Base-by-base conservation (phyloP, 2,113 vertebrate genomes). In the Megatriorchis doriae region DNA sequence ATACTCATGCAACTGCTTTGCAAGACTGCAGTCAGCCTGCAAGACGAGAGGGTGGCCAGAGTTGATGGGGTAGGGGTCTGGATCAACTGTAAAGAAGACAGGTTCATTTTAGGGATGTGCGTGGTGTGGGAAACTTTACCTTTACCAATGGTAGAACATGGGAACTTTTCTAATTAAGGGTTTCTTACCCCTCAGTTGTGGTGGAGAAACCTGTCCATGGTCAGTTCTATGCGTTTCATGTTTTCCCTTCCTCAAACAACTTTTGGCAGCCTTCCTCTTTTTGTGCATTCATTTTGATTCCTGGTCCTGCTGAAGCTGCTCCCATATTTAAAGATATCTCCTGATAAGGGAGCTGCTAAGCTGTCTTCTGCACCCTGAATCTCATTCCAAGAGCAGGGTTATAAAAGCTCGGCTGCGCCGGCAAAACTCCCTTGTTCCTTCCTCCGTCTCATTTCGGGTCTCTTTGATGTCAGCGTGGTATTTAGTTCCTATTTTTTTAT, bases 391-490 rank as follows among this genome's bases (percentile, higher is more conserved):
- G 36, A 48, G 1, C 10, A 8, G 66, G 45, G 50, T 45, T 14
- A 7, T 14, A 32, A 92, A 31, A 0, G 0, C 17, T 56, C 0
- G 5, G 29, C 53, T 59, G 63, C 53, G 34, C 42, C 3, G 2
- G 42, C 66, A 82, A 29, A 42, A 6, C 72, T 61, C 26, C 12
- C 17, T 56, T 17, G 25, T 67, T 70, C 65, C 66, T 91, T 53
- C 79, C 52, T 53, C 38, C 0, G 0, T 7, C 17, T 1, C 1
- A 43, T 56, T 74, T 83, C 3, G 2, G 25, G 32, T 48, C 32
- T 48, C 26, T 79, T 7, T 62, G 34, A 13, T 66, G 38, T 50
- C 23, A 22, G 13, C 36, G 9, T 1, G 0, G 11, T 27, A 11
- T 73, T 90, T 72, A 55, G 45, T 47, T 84, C 29, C n/a, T 87